Conservation (phyloP, 2,797 vertebrate species). For the Pelodytes ibericus region DNA sequence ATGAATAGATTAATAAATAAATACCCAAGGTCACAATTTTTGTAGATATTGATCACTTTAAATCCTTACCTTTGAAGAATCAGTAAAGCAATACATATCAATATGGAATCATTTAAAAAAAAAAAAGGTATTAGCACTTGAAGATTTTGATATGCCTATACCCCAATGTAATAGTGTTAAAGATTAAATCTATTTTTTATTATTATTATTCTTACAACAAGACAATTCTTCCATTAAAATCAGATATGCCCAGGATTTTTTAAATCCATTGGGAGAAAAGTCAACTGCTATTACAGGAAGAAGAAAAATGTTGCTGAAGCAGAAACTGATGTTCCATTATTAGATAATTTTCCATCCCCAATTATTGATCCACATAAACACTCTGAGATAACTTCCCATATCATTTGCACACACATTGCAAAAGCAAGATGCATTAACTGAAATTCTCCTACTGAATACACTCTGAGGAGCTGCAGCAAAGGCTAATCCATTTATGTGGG, state of each 20-base stretch:
- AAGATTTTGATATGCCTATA: too few species aligned
- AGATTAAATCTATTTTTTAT: too few species aligned
- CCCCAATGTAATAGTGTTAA: too few species aligned
- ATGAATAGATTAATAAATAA: too few species aligned
- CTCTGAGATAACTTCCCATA: constrained; percentile 23
- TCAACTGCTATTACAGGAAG: constrained; percentile 1
- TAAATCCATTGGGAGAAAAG: not conserved
- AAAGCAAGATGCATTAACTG: constrained; percentile 17
- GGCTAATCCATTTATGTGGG: not conserved
- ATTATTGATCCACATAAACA: constrained; percentile 43
- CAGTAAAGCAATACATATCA: too few species aligned
- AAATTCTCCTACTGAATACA: constrained; percentile 10
- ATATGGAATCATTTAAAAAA: too few species aligned
- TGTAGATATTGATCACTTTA: too few species aligned
- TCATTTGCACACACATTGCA: not conserved
- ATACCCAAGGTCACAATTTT: too few species aligned
- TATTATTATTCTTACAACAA: not conserved
- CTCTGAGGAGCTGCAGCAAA: not conserved
- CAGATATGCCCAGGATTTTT: too few species aligned
- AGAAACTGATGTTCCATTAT: constrained; percentile 40
- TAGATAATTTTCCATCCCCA: constrained; percentile 5
- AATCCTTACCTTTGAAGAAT: too few species aligned
- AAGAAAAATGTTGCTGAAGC: constrained; percentile 21
- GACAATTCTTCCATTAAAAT: not conserved
- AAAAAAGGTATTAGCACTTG: too few species aligned